These are phyloP conservation scores for Centropyge bicolor DNA, from an alignment of 2,797 vertebrate genomes.

Conservation along the genomic window DNA sequence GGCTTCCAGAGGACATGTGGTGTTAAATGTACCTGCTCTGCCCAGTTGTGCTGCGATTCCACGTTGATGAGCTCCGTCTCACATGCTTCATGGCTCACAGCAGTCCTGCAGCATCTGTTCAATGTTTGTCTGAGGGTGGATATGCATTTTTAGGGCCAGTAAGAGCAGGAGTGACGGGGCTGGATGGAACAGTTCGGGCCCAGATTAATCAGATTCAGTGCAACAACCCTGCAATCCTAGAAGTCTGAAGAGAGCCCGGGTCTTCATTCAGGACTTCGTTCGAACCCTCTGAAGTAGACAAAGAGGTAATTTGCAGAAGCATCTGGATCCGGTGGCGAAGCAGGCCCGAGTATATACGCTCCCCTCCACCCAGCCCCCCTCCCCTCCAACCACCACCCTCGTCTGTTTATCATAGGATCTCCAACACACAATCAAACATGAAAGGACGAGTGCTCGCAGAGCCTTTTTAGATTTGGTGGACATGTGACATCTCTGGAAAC, in stretches of 20 bases:
- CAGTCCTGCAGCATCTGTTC: constrained; percentile 79
- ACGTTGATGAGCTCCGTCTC: constrained; percentile 68
- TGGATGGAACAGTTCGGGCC: constrained; percentile 60
- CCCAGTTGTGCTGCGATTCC: constrained; percentile 52
- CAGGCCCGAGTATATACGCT: constrained; percentile 57
- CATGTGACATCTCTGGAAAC: constrained; percentile 90
- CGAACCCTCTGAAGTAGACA: constrained; percentile 81
- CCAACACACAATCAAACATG: constrained; percentile 90
- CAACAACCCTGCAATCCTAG: constrained; percentile 80
- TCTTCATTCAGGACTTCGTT: constrained; percentile 81
- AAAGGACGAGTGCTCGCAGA: constrained; percentile 87
- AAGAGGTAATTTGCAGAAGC: constrained; percentile 84
- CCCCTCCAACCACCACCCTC: constrained; percentile 76
- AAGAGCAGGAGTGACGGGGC: constrained; percentile 65
- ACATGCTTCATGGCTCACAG: constrained; percentile 66
- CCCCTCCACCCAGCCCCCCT: constrained; percentile 60
- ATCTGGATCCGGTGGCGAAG: constrained; percentile 85
- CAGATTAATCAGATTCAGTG: constrained; percentile 82
- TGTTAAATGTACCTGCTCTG: constrained; percentile 69
- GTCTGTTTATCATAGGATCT: constrained; percentile 90
- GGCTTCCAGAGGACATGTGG: constrained; percentile 47
- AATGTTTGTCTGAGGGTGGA: constrained; percentile 73
- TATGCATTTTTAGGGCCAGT: constrained; percentile 65
- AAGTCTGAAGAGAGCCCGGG: constrained; percentile 75
- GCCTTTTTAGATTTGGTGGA: constrained; percentile 88